Evolutionary conservation across 2,888 invertebrate genomes (phyloP), one percentile per base, ranked within the genome.

Genomic region (Cataglyphis altisquamis): DNA sequence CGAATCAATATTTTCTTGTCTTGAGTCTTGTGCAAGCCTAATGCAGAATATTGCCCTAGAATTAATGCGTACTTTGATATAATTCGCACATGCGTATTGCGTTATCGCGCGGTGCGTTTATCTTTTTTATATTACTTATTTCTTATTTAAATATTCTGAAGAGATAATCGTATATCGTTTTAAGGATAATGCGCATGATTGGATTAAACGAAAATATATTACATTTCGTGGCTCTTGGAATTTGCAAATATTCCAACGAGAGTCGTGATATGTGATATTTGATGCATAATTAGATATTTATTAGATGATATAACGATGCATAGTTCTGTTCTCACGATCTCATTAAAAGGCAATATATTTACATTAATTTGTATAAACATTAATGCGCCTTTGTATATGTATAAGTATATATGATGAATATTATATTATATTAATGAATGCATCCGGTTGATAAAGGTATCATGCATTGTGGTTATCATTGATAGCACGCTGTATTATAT

Each of bases 371-470:
- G 55, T 5, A 29, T 41, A 1, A 32, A 70, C 15, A 10, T 41
- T 55, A 67, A 66, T 6, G 29, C 29, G 25, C 18, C 25, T 25
- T n/a, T 48, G n/a, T 48, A n/a, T 5, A 48, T 48, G 1, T 48
- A 18, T 48, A 21, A 21, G 21, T 21, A 21, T 15, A n/a, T 21
- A 18, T 6, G 25, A 3, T 18, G 66, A 66, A 25, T 64, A 52
- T 66, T 52, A 36, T 75, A 32, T 57, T 18, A 29, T 29, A 21
- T 70, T 70, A 78, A 78, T 57, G 52, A 78, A 57, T 25, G 32
- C 41, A 3, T 78, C 10, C 12, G 8, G 9, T 25, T n/a, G 39
- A 55, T 78, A 41, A 78, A 41, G 21, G 2, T 57, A 32, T 70
- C 55, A 15, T 57, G 25, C 70, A 15, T 36, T 39, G 12, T 52